Percentiles rank a stretch among this genome's conserved stretches.
Evolutionary conservation across 2,113 vertebrate genomes (phyloP).

Genomic region (Crocuta crocuta): DNA sequence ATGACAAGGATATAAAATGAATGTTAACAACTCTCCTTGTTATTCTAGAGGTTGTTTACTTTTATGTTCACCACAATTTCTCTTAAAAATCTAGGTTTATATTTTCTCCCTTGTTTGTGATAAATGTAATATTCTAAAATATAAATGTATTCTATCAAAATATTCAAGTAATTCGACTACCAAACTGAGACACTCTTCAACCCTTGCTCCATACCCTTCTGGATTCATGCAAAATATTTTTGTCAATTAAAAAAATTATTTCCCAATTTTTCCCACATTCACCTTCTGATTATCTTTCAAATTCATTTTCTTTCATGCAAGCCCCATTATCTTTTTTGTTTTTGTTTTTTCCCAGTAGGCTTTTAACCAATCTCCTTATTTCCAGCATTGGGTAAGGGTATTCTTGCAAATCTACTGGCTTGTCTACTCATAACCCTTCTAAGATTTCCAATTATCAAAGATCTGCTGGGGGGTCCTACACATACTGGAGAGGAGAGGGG

Average conservation of each 20-base stretch:
- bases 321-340: not conserved
- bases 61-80: not conserved
- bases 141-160: not conserved
- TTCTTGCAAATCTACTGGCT: not conserved
- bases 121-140: not conserved
- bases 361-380: not conserved
- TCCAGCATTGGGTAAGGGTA: not conserved
- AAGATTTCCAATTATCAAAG: conserved; percentile 4
- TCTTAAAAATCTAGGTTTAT: not conserved
- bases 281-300: not conserved
- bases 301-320: not conserved
- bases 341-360: not conserved
- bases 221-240: not conserved
- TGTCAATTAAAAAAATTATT: not conserved
- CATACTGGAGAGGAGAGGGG: not conserved
- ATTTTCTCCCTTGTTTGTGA: not conserved
- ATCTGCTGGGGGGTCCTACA: not conserved
- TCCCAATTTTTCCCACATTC: not conserved
- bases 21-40: not conserved
- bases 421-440: not conserved
- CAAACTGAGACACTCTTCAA: not conserved
- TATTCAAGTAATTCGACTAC: not conserved
- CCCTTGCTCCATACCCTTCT: not conserved
- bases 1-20: not conserved
- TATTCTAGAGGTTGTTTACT: not conserved